Percentiles rank a stretch among this genome's conserved stretches.
Conservation (phyloP, 1,140 invertebrate species). For the Drosophila chauvacae region DNA sequence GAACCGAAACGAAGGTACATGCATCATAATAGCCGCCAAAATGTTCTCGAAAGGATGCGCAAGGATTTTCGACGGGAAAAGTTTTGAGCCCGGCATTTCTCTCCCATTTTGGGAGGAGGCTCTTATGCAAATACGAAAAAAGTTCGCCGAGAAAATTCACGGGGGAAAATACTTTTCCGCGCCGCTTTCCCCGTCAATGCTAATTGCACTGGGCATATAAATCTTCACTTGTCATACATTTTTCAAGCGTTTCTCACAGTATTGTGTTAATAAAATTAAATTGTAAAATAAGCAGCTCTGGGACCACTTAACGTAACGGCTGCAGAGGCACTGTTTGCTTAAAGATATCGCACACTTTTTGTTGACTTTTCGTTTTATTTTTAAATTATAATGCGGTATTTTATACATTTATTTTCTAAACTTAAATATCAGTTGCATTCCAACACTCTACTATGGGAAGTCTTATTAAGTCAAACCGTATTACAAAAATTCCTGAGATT, state of each 20-base stretch:
- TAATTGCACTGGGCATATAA: constrained; percentile 52
- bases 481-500: not conserved
- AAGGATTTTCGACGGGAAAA: constrained; percentile 49
- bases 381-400: not conserved
- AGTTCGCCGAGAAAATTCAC: constrained; percentile 8
- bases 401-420: not conserved
- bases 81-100: constrained; percentile 24
- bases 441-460: too few species aligned
- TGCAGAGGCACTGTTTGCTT: not conserved
- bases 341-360: not conserved
- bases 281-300: constrained; percentile 13
- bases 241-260: constrained; percentile 40
- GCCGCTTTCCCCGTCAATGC: constrained; percentile 21
- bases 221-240: constrained; percentile 55
- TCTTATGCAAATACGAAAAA: constrained; percentile 32
- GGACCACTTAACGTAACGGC: constrained; percentile 22
- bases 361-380: not conserved
- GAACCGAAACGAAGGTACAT: constrained; percentile 29
- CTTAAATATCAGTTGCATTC: not conserved
- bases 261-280: constrained; percentile 62
- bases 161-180: constrained; percentile 13
- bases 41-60: constrained; percentile 46
- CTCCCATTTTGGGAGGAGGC: not conserved
- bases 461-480: not conserved
- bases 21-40: constrained; percentile 49